Base-by-base conservation (phyloP, 2,888 invertebrate genomes). In the Xanthorhoe designata region DNA sequence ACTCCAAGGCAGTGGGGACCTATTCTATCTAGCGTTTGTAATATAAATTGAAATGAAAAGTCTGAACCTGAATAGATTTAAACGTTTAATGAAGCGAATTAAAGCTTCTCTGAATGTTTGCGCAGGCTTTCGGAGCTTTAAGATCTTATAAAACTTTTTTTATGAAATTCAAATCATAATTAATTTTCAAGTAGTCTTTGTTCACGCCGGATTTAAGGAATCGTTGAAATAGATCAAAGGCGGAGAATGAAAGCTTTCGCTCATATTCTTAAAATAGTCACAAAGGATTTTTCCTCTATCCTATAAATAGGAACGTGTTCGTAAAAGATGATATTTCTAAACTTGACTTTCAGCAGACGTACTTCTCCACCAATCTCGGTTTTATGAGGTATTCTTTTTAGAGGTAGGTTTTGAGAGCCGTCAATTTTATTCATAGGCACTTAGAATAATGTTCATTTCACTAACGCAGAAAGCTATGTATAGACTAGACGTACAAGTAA, bases 11-110 rank as follows among this genome's bases (percentile, higher is more conserved):
- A 38, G 38, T 38, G 13, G n/a, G 9, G n/a, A 10, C 10, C n/a
- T 53, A 51, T 51, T 24, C 51, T 24, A 9, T 55, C 19, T 19
- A 29, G 47, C 56, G 24, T 52, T 45, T 32, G 49, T 50, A 18
- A 60, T 52, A 42, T 65, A 38, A 51, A 65, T 53, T 57, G 51
- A 61, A 58, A 64, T 64, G 58, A 64, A 64, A 61, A 35, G 38
- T 61, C 65, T 19, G 38, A 1, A 13, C 18, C 35, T 32, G 35
- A 47, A 64, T 58, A 49, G 61, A 52, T 50, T 52, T 50, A 24
- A 7, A 17, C 15, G 61, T 52, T 56, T 38, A 29, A 50, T 56
- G 52, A 49, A 13, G 47, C 50, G 52, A 19, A 56, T 17, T 35
- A 50, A 55, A 17, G 50, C 51, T 32, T 18, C 13, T 49, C 35